Conservation (phyloP, 64 coral and sea anemone genomes). For the Anthopleura sola region DNA sequence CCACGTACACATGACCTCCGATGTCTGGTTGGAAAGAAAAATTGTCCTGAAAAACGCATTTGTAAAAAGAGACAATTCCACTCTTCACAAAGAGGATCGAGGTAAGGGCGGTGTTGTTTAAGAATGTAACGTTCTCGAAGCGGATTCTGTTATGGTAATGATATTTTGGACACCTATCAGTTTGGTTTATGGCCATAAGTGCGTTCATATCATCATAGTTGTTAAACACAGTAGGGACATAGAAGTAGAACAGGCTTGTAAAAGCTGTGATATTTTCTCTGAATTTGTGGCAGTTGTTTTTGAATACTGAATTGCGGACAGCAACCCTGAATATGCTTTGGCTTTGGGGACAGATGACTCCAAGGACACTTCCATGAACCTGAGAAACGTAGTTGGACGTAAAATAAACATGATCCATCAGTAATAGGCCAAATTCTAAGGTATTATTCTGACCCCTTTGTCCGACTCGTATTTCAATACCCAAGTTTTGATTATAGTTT, state of each 20-base stretch:
- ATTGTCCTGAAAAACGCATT: slow-evolving; percentile 58
- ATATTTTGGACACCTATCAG: background rate
- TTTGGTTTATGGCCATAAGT: background rate
- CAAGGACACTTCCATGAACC: background rate
- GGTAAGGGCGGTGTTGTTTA: background rate
- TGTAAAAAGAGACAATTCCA: slow-evolving; percentile 24
- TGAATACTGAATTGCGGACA: background rate
- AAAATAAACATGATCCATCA: background rate
- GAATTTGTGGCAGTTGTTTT: background rate
- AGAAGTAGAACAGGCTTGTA: background rate
- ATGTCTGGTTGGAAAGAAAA: background rate
- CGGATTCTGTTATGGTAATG: background rate
- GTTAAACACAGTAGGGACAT: background rate
- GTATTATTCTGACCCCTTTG: background rate
- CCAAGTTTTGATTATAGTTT: background rate
- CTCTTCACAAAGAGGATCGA: slow-evolving; percentile 31
- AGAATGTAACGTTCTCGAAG: slow-evolving; percentile 17
- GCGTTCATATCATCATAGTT: background rate
- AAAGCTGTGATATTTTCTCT: background rate
- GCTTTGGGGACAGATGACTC: background rate
- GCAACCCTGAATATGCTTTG: background rate
- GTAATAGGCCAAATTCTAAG: background rate
- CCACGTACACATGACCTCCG: slow-evolving; percentile 31
- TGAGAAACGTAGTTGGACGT: background rate
- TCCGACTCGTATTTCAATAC: background rate